These are phyloP conservation scores for Oceanodroma leucorhoa DNA, from an alignment of 2,797 vertebrate genomes.

Conservation along the genomic window DNA sequence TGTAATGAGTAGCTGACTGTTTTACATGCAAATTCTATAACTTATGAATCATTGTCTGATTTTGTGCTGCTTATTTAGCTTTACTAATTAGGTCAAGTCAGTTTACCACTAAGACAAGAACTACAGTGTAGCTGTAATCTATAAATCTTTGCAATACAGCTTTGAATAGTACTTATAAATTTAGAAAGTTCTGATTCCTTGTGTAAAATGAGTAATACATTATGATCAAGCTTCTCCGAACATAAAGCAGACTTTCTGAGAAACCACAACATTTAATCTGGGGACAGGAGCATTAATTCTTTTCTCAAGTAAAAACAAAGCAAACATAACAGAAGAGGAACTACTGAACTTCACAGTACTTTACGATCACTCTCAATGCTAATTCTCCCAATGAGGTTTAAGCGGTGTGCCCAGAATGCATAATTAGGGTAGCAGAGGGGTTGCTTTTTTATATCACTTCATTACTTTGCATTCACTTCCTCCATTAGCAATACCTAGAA, in stretches of 20 bases:
- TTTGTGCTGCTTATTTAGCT: slow-evolving; percentile 52
- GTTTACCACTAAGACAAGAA: slow-evolving; percentile 52
- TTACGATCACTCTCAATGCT: slow-evolving; percentile 6
- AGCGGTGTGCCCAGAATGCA: slow-evolving; percentile 26
- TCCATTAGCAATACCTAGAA: slow-evolving; percentile 48
- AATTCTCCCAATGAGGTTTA: slow-evolving; percentile 19
- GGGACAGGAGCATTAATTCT: slow-evolving; percentile 5
- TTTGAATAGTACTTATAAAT: background rate
- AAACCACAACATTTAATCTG: background rate
- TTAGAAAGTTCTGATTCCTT: slow-evolving; percentile 2
- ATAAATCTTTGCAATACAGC: slow-evolving; percentile 13
- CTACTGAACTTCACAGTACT: slow-evolving; percentile 23
- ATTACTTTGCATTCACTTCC: slow-evolving; percentile 54
- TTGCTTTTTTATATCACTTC: slow-evolving; percentile 28
- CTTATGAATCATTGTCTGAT: slow-evolving; percentile 62
- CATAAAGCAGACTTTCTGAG: background rate
- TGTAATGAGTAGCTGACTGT: slow-evolving; percentile 53
- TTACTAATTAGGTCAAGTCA: slow-evolving; percentile 61
- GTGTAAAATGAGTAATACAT: background rate
- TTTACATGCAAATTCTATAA: slow-evolving; percentile 64
- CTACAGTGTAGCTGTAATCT: slow-evolving; percentile 20
- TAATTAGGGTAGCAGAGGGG: slow-evolving; percentile 21
- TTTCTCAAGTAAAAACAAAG: slow-evolving; percentile 36
- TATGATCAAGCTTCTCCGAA: background rate
- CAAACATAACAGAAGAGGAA: slow-evolving; percentile 40